Percentiles rank a stretch among this genome's conserved stretches.
These are phyloP conservation scores for Ascaphus truei DNA, from an alignment of 2,113 vertebrate species.

Conservation along the genomic window DNA sequence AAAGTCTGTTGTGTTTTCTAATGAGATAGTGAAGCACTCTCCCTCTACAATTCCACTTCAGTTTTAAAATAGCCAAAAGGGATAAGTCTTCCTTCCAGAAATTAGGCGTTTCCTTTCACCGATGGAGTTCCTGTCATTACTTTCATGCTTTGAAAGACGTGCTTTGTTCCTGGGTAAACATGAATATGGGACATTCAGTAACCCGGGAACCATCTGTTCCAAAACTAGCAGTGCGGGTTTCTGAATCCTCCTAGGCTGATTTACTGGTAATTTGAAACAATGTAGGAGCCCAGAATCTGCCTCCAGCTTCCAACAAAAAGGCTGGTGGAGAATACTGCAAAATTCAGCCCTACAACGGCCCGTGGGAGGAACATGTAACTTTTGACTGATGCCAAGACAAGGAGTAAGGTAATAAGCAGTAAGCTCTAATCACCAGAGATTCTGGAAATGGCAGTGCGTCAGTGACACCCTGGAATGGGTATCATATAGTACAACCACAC, in stretches of 20 bases:
- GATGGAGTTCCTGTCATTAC: constrained; percentile 17
- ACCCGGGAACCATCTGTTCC: constrained; percentile 31
- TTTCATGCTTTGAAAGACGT: constrained; percentile 28
- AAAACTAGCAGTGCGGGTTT: not conserved
- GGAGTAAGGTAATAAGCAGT: no score
- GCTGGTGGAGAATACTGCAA: not conserved
- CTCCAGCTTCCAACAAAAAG: not conserved
- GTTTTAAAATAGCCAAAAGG: constrained; percentile 1
- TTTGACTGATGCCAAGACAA: no score
- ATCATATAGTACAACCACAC: no score
- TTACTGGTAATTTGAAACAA: constrained; percentile 22
- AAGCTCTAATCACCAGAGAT: no score
- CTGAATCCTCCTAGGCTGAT: constrained; percentile 4
- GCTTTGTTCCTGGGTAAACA: constrained; percentile 36
- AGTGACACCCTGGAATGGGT: no score
- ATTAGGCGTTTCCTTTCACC: constrained; percentile 2
- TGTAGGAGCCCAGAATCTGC: not conserved
- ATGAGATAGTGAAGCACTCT: not conserved
- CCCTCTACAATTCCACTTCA: constrained; percentile 1
- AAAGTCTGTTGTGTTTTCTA: not conserved
- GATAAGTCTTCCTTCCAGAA: constrained; percentile 17
- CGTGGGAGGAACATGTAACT: not conserved
- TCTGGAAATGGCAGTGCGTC: no score
- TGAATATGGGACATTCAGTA: constrained; percentile 26
- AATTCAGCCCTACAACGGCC: not conserved